Base-by-base conservation (phyloP, 2,797 vertebrate genomes). In the Sebastes nivosus region DNA sequence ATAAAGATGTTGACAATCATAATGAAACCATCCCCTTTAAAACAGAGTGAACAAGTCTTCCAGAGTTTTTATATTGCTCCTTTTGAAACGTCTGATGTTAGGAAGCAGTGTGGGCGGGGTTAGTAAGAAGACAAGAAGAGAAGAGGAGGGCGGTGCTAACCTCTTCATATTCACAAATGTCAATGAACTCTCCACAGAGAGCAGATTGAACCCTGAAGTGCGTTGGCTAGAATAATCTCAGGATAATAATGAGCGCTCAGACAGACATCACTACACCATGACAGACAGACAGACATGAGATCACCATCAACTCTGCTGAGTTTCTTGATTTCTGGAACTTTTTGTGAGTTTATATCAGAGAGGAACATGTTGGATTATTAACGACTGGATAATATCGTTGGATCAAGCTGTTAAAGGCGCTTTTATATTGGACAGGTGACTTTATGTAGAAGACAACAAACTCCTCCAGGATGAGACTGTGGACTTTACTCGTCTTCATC, bases 381-480 rank as follows among this genome's bases (percentile, higher is more conserved):
- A 78, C 52, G 29, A 4, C 27, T 78, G n/a, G 72, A 25, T 46
- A 46, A 16, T 24, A 12, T 64, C 20, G 18, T 20, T 24, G 30
- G 60, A 68, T 60, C 16, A 30, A 67, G 5, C 38, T 66, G 54
- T 22, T 58, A 60, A 69, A 36, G 7, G 22, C 46, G 32, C 46
- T 32, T 63, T 30, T 5, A 13, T 25, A 68, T 12, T 57, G 1
- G 16, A 83, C 82, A 80, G 78, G 71, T 78, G 74, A 67, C 30
- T 78, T 38, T 16, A 38, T 59, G 38, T 42, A 64, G 16, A 70
- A 22, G 70, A 5, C 25, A 63, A 54, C 58, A 68, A 68, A 58
- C 32, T 55, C 55, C 66, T 57, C 25, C 87, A 90, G 80, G 70
- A 94, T 94, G 93, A 89, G 42, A 57, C 82, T 84, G 67, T 93